phyloP scores from a whole-genome alignment of 2,888 invertebrate species.

The Phalera bucephala region DNA sequence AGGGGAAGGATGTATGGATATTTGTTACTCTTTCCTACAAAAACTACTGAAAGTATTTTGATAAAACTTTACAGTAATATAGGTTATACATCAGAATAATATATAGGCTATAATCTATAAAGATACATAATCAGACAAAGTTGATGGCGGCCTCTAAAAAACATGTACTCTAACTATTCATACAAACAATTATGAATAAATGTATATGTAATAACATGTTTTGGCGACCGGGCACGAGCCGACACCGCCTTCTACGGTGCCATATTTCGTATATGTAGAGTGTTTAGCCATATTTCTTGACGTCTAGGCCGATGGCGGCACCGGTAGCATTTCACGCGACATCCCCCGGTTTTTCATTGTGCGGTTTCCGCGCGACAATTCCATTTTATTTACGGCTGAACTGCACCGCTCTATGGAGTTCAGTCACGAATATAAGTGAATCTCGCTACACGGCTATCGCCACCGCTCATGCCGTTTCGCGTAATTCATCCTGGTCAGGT shows the following conservation, averaged over 20 bases:
- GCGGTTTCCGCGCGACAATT: conserved; percentile 70
- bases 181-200: conserved; percentile 15
- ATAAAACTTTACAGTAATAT: too few species aligned
- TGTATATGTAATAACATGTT: conserved; percentile 18
- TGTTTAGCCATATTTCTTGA: conserved; percentile 66
- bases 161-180: neutral
- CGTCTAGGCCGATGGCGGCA: conserved; percentile 57
- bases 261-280: conserved; percentile 64
- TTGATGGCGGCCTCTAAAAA: too few species aligned
- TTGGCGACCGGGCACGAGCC: conserved; percentile 43
- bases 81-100: too few species aligned
- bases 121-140: too few species aligned
- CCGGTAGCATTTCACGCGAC: conserved; percentile 75
- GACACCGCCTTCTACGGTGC: conserved; percentile 53
- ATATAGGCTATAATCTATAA: too few species aligned
- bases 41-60: too few species aligned
- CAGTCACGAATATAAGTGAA: conserved; percentile 63
- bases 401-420: conserved; percentile 53
- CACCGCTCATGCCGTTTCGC: conserved; percentile 35
- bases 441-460: conserved; percentile 34
- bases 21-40: too few species aligned
- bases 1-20: too few species aligned
- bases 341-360: conserved; percentile 70
- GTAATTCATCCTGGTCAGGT: conserved; percentile 47
- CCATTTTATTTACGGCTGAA: conserved; percentile 68